These are phyloP conservation scores for Eupeodes corollae DNA, from an alignment of 1,140 invertebrate species.

Conservation along the genomic window DNA sequence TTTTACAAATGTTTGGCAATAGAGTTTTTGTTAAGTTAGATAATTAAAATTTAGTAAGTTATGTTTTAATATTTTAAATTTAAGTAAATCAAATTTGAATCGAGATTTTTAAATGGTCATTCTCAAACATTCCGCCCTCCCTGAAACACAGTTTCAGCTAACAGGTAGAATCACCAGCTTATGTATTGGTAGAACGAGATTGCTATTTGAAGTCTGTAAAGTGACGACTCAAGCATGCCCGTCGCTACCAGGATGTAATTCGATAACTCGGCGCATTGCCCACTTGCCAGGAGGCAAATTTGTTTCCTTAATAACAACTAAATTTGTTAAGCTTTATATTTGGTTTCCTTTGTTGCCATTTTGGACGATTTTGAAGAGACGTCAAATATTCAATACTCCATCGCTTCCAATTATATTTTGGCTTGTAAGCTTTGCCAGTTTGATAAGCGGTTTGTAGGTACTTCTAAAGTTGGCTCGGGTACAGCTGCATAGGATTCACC, in stretches of 20 bases:
- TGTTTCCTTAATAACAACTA: constrained; percentile 18
- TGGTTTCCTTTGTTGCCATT: not conserved
- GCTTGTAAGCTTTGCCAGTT: constrained; percentile 2
- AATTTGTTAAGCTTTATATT: constrained; percentile 12
- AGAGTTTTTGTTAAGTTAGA: not conserved
- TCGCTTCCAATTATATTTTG: constrained; percentile 4
- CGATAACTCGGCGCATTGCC: constrained; percentile 12
- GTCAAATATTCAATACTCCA: constrained; percentile 1
- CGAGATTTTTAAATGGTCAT: no score
- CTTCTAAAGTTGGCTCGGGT: constrained; percentile 13
- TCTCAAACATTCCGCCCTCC: constrained; percentile 1
- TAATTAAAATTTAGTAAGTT: no score
- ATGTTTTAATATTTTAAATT: no score
- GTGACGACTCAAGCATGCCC: constrained; percentile 16
- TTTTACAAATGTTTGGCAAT: no score
- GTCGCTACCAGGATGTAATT: constrained; percentile 15
- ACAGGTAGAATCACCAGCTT: not conserved
- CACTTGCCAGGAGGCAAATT: constrained; percentile 17
- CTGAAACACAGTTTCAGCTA: no score
- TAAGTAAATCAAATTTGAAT: no score
- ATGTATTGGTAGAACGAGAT: constrained; percentile 3
- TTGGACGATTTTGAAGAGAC: not conserved
- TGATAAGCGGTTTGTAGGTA: constrained; percentile 1
- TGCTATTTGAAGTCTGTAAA: constrained; percentile 6
- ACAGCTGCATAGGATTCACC: constrained; percentile 18